Conservation (phyloP, 2,888 invertebrate genomes). For the Andricus quercusramuli region DNA sequence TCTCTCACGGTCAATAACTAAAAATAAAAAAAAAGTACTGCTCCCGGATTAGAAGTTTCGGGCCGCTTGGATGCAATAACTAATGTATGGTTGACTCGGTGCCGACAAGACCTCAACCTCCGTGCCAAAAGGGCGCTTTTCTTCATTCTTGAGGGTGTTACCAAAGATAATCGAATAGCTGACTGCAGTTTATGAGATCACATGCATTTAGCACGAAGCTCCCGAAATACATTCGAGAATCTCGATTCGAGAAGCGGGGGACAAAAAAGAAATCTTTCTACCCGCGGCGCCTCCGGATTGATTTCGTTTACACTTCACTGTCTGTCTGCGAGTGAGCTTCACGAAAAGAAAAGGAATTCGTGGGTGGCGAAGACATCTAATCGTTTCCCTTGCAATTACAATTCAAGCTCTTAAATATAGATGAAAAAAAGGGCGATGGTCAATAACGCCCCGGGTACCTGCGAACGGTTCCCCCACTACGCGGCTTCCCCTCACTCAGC, state of each 20-base stretch:
- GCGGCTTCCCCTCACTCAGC: too few species aligned
- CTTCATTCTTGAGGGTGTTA: slow-evolving; percentile 44
- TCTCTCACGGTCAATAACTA: slow-evolving; percentile 59
- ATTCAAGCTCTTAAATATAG: too few species aligned
- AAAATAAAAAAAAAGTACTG: slow-evolving; percentile 36
- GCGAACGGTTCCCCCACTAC: too few species aligned
- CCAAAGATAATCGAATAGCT: slow-evolving; percentile 48
- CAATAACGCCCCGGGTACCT: too few species aligned
- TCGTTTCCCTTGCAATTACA: slow-evolving; percentile 5
- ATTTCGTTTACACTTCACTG: slow-evolving; percentile 71
- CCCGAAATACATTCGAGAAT: slow-evolving; percentile 56
- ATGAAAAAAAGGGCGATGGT: too few species aligned
- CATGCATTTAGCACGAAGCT: slow-evolving; percentile 51
- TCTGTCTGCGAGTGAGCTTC: slow-evolving; percentile 55
- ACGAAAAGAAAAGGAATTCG: slow-evolving; percentile 56
- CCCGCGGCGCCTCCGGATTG: slow-evolving; percentile 65
- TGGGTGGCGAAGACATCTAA: slow-evolving; percentile 66
- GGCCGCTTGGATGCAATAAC: neutral
- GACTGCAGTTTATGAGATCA: slow-evolving; percentile 52
- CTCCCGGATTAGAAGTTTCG: slow-evolving; percentile 18
- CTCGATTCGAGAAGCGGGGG: slow-evolving; percentile 37
- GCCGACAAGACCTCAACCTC: neutral
- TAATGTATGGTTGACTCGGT: neutral
- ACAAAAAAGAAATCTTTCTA: slow-evolving; percentile 58
- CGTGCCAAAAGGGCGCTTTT: slow-evolving; percentile 38